These are phyloP conservation scores for Tribolium madens DNA, from an alignment of 1,140 invertebrate species.

Conservation along the genomic window DNA sequence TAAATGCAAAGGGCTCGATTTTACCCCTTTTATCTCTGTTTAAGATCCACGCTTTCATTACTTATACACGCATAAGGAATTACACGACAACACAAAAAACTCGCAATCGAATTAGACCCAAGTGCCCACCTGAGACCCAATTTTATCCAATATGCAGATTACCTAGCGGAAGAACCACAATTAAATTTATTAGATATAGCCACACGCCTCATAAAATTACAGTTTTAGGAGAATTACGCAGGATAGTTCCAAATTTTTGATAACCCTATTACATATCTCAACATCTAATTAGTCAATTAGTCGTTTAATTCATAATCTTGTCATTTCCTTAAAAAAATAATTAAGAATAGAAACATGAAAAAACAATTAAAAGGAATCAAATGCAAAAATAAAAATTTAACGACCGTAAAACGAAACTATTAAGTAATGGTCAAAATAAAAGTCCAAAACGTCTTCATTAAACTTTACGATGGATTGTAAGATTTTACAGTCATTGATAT, in stretches of 20 bases:
- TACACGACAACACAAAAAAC: slow-evolving; percentile 13
- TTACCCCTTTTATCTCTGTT: slow-evolving; percentile 41
- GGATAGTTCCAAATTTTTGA: slow-evolving; percentile 9
- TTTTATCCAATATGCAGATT: slow-evolving; percentile 19
- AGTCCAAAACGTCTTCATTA: slow-evolving; percentile 13
- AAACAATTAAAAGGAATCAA: slow-evolving; percentile 17
- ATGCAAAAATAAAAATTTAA: slow-evolving; percentile 9
- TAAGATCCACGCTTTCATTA: slow-evolving; percentile 37
- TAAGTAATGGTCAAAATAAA: slow-evolving; percentile 24
- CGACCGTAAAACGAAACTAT: slow-evolving; percentile 6
- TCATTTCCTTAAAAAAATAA: background rate
- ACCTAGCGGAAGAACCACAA: slow-evolving; percentile 9
- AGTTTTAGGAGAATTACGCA: slow-evolving; percentile 12
- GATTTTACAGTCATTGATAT: background rate
- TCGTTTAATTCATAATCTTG: background rate
- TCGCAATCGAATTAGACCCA: background rate
- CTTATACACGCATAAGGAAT: slow-evolving; percentile 1
- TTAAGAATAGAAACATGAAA: slow-evolving; percentile 1
- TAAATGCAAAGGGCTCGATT: slow-evolving; percentile 46
- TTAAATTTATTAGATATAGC: slow-evolving; percentile 27
- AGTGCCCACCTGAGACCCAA: slow-evolving; percentile 16
- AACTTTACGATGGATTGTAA: background rate
- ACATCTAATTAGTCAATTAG: background rate
- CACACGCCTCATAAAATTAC: slow-evolving; percentile 35
- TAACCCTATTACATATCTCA: background rate